Evolutionary conservation across 2,888 invertebrate species (phyloP).

Genomic region (Epinotia nisella): DNA sequence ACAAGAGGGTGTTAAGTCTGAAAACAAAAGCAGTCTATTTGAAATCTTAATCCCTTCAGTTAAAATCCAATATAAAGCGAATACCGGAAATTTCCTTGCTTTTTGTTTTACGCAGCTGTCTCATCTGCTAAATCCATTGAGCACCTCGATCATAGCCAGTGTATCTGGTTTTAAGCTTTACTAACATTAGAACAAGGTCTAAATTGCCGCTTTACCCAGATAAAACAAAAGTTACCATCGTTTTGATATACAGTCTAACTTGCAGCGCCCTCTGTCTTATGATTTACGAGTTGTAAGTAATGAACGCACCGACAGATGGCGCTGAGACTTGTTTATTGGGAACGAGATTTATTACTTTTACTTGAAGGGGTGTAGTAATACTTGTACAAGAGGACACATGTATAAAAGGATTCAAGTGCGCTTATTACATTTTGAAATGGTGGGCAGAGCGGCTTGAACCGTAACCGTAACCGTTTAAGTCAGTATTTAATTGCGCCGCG

Average conservation of each 20-base stretch:
- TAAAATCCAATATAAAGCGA: neutral
- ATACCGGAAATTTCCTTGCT: neutral
- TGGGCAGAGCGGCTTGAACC: constrained; percentile 11
- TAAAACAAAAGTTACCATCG: constrained; percentile 8
- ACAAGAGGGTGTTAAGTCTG: neutral
- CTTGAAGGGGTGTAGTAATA: neutral
- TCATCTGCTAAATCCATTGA: neutral
- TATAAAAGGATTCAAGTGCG: neutral
- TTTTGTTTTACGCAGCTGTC: neutral
- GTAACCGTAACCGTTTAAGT: constrained; percentile 31
- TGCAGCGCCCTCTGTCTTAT: constrained; percentile 74
- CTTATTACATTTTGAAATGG: neutral
- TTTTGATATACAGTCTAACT: constrained; percentile 69
- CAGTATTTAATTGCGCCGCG: constrained; percentile 32
- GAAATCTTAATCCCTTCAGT: neutral
- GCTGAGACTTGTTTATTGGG: constrained; percentile 67
- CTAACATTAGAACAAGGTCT: neutral
- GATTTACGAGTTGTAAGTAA: constrained; percentile 76
- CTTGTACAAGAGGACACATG: constrained; percentile 1
- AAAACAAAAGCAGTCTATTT: neutral
- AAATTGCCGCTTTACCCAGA: neutral
- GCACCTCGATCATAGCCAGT: neutral
- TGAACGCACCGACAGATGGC: constrained; percentile 75
- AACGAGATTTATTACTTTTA: constrained; percentile 64
- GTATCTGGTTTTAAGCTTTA: neutral